Evolutionary conservation across 2,888 invertebrate genomes (phyloP).

Genomic region (Agriopis aurantiaria): DNA sequence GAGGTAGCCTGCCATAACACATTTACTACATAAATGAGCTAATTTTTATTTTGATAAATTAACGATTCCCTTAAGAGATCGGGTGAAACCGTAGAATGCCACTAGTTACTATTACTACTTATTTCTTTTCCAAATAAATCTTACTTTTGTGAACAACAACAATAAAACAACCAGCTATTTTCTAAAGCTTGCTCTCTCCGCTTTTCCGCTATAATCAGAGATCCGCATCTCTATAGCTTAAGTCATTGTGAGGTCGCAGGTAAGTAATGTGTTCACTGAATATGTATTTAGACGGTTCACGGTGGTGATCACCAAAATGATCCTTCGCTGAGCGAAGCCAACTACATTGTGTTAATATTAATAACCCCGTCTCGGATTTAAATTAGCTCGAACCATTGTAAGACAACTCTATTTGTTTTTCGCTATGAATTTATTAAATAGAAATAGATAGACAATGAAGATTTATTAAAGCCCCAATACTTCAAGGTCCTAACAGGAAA

Average conservation of each 20-base stretch:
- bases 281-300: conserved; percentile 60
- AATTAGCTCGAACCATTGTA: conserved; percentile 24
- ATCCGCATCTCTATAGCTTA: conserved; percentile 24
- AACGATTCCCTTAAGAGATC: too few species aligned
- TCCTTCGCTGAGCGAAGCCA: conserved; percentile 30
- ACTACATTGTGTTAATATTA: conserved; percentile 26
- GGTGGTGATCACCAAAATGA: conserved; percentile 50
- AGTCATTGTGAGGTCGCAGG: conserved; percentile 48
- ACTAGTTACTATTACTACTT: too few species aligned
- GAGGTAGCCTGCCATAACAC: too few species aligned
- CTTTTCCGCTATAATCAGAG: conserved; percentile 10
- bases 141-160: not conserved
- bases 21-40: too few species aligned
- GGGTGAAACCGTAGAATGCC: too few species aligned
- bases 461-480: conserved; percentile 33
- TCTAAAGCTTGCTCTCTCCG: not conserved
- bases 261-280: conserved; percentile 62
- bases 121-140: not conserved
- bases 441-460: not conserved
- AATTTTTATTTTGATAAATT: too few species aligned
- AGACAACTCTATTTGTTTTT: conserved; percentile 20
- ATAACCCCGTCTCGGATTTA: conserved; percentile 29
- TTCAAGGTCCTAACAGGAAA: conserved; percentile 23
- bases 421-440: conserved; percentile 1
- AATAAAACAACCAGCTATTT: not conserved